Evolutionary conservation across 2,113 vertebrate genomes (phyloP).

Genomic region (Setophaga coronata): DNA sequence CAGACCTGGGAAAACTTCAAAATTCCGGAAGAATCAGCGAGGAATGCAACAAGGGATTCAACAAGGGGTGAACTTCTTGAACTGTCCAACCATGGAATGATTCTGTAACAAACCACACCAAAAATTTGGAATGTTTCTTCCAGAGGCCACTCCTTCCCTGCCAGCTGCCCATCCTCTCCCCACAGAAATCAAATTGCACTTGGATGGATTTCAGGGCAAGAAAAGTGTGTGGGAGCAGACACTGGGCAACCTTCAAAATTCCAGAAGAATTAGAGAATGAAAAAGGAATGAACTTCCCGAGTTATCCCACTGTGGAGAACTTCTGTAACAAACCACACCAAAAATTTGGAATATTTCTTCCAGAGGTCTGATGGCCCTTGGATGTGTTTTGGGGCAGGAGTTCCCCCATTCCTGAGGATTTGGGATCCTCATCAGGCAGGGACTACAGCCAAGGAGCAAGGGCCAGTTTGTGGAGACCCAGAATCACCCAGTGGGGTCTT

Average conservation of each 20-base stretch:
- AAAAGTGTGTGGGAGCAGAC: background rate
- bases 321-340: background rate
- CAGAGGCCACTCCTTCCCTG: background rate
- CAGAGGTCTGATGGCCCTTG: background rate
- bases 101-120: background rate
- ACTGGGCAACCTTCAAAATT: background rate
- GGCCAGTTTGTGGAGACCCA: rapidly evolving
- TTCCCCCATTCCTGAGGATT: rapidly evolving
- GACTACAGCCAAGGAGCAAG: background rate
- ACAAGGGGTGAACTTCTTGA: background rate
- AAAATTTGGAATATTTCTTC: rapidly evolving
- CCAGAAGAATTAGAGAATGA: background rate
- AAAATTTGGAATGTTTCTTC: background rate
- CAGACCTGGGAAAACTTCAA: background rate
- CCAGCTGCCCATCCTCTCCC: background rate
- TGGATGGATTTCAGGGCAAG: background rate
- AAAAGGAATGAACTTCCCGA: rapidly evolving
- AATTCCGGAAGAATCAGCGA: background rate
- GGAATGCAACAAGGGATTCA: background rate
- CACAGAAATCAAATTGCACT: background rate
- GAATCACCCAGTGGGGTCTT: too few relatives aligned
- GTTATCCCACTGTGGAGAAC: rapidly evolving
- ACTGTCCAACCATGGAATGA: rapidly evolving
- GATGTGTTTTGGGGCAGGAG: background rate
- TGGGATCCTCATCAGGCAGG: background rate